Evolutionary conservation across 2,888 invertebrate genomes (phyloP).

Genomic region (Andrena praecox): DNA sequence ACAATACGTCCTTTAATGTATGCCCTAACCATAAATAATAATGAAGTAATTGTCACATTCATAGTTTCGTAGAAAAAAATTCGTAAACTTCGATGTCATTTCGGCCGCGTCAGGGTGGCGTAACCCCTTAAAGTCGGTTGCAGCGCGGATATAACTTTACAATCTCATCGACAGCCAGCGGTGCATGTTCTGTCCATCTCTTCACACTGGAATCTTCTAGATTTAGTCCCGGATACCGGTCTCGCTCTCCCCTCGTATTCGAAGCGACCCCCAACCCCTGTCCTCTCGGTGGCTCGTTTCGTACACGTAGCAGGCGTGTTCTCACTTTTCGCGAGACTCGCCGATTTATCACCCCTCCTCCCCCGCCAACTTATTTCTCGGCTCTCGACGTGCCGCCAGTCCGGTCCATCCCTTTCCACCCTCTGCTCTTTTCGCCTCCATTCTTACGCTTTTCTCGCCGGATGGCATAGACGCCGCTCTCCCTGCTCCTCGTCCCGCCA

Average conservation of each 20-base stretch:
- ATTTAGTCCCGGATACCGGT: conserved; percentile 57
- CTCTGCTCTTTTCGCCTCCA: conserved; percentile 34
- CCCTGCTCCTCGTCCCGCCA: conserved; percentile 22
- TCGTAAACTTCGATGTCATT: too few species aligned
- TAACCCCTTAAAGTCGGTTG: too few species aligned
- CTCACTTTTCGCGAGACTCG: conserved; percentile 63
- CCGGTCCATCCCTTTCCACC: conserved; percentile 25
- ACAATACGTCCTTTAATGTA: too few species aligned
- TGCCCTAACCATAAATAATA: too few species aligned
- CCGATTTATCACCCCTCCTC: conserved; percentile 73
- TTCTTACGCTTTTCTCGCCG: conserved; percentile 46
- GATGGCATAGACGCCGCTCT: conserved; percentile 22
- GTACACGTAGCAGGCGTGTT: conserved; percentile 51
- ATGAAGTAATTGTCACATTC: too few species aligned
- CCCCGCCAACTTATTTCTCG: conserved; percentile 69
- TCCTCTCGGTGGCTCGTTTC: conserved; percentile 27
- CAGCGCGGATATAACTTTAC: too few species aligned
- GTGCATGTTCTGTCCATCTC: too few species aligned
- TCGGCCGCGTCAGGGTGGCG: too few species aligned
- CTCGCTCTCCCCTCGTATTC: not conserved
- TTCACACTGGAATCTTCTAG: not conserved
- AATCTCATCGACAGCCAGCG: too few species aligned
- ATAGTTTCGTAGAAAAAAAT: too few species aligned
- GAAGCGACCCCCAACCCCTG: conserved; percentile 13
- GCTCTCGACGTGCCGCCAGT: conserved; percentile 58